Base-by-base conservation (phyloP, 1,140 invertebrate species). In the Bombus terrestris region DNA sequence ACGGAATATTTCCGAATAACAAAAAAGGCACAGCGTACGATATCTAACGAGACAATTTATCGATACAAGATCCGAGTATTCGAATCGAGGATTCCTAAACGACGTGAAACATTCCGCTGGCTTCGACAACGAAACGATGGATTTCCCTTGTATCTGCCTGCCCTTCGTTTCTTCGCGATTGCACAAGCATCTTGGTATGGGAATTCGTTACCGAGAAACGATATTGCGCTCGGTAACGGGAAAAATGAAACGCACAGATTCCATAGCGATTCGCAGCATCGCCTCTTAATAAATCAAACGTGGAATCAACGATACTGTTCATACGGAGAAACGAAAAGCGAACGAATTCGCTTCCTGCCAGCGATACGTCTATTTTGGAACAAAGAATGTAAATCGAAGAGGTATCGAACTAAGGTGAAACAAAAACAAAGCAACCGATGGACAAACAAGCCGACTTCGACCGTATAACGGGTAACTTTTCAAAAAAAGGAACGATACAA, bases 171-270 rank as follows among this genome's bases (percentile, higher is more conserved):
- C 57, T 66, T 32, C 4, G 41, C 53, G 37, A 84, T 85, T 85
- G 69, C 78, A 41, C 71, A 79, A 85, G 47, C 66, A 35, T 3
- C 15, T 79, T n/a, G 82, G 82, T 84, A 84, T 72, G 57, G 80
- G 83, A 68, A 85, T 80, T 85, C 37, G 22, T 39, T 85, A 80
- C 83, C 68, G 18, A 85, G 83, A 80, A 85, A 3, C 68, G 15
- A n/a, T 22, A 41, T 85, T 79, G 68, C 77, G 77, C 72, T 37
- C 13, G 25, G 28, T 85, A 85, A 57, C 83, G 18, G 53, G 83
- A 80, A 85, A 73, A 85, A 85, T 80, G 66, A 73, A 43, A 35
- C 37, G 22, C 35, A 25, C 32, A 12, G 57, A 80, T 80, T 73
- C 74, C 74, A 18, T 10, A 3, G 22, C 57, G 81, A 75, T 83